phyloP scores from a whole-genome alignment of 2,797 vertebrate species.

The Apogon talboti region DNA sequence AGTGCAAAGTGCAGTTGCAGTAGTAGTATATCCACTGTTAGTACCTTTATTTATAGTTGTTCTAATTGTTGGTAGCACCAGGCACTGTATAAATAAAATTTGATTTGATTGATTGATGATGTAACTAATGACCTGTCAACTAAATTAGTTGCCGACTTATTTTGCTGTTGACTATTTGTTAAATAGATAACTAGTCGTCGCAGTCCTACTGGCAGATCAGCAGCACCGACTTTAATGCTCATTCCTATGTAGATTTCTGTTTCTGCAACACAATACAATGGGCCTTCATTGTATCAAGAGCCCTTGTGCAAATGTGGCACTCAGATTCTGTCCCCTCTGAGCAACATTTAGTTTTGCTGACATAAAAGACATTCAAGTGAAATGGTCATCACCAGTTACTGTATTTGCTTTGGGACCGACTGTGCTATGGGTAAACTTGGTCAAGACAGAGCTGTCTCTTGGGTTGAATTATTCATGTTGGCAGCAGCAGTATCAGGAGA shows the following conservation, averaged over 20 bases:
- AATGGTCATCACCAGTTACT: constrained; percentile 27
- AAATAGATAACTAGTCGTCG: too few relatives aligned
- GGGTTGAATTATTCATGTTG: constrained; percentile 54
- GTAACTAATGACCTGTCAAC: too few relatives aligned
- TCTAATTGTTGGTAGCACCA: too few relatives aligned
- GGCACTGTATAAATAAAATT: too few relatives aligned
- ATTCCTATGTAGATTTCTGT: neutral
- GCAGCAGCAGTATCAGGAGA: neutral
- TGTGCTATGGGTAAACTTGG: constrained; percentile 25
- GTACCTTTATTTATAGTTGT: too few relatives aligned
- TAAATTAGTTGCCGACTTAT: too few relatives aligned
- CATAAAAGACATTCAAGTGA: constrained; percentile 36
- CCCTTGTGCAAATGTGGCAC: neutral
- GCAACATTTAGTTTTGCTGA: constrained; percentile 4
- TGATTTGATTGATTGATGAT: too few relatives aligned
- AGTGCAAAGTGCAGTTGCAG: too few relatives aligned
- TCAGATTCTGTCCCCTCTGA: neutral
- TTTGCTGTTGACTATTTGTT: too few relatives aligned
- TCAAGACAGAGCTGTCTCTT: constrained; percentile 27
- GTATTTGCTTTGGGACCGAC: constrained; percentile 29
- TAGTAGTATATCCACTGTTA: too few relatives aligned
- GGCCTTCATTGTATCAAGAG: neutral
- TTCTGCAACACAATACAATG: neutral
- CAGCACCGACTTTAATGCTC: neutral
- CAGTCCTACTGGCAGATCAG: neutral